These are phyloP conservation scores for Peromyscus aztecus DNA, from an alignment of 2,797 vertebrate species.

Conservation along the genomic window DNA sequence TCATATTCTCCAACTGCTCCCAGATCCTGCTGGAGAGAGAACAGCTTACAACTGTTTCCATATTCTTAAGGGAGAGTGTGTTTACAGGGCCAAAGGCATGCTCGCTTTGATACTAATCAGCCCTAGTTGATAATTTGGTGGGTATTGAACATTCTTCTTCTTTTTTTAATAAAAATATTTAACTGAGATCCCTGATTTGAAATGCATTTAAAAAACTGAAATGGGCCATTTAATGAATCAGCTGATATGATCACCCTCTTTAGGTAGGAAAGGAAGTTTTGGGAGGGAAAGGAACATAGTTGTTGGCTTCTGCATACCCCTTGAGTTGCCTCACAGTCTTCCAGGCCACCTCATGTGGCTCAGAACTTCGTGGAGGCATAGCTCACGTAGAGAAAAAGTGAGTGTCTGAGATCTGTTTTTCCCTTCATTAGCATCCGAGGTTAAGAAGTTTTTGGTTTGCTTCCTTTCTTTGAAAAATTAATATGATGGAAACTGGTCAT, in stretches of 20 bases:
- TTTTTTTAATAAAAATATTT: background rate
- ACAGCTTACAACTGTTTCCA: background rate
- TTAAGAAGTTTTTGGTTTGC: conserved; percentile 32
- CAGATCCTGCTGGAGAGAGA: background rate
- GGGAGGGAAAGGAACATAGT: background rate
- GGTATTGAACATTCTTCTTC: conserved; percentile 24
- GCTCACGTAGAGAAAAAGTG: conserved; percentile 23
- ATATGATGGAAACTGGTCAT: conserved; percentile 6
- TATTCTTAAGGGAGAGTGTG: conserved; percentile 28
- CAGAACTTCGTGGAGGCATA: background rate
- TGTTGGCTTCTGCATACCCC: background rate
- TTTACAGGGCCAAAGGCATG: background rate
- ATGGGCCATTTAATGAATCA: background rate
- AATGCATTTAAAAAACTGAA: conserved; percentile 21
- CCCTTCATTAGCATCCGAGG: conserved; percentile 31
- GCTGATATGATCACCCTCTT: background rate
- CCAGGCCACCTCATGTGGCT: background rate
- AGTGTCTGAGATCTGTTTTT: background rate
- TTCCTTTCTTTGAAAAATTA: conserved; percentile 48
- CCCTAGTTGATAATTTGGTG: background rate
- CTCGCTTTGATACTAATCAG: background rate
- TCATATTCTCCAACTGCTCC: background rate
- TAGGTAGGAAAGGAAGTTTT: background rate
- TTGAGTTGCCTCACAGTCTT: background rate
- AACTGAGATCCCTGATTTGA: background rate